Conservation (phyloP, 2,113 vertebrate species). For the Nothoprocta perdicaria region DNA sequence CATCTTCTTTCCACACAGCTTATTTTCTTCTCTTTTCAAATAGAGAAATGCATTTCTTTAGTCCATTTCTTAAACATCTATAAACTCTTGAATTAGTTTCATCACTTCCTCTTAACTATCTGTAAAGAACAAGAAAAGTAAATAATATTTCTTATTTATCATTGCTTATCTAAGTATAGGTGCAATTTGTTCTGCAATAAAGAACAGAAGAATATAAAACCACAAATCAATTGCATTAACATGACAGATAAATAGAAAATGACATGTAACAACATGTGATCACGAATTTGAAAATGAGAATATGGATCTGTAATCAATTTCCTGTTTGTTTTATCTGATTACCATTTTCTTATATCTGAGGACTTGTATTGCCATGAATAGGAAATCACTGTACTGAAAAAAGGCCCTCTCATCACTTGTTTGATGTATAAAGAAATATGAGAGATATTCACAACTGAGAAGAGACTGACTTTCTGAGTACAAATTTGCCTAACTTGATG, state of each 20-base stretch:
- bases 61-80: background rate
- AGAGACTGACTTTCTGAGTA: background rate
- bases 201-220: background rate
- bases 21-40: background rate
- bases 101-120: background rate
- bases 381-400: background rate
- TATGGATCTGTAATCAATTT: background rate
- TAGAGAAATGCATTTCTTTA: background rate
- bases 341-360: background rate
- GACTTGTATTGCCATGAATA: background rate
- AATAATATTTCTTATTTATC: background rate
- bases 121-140: background rate
- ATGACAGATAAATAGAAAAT: background rate
- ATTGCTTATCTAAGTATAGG: background rate
- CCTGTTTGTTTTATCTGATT: background rate
- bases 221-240: background rate
- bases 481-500: background rate
- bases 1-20: background rate
- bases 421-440: background rate
- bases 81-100: background rate
- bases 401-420: background rate
- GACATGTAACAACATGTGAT: background rate
- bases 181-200: background rate
- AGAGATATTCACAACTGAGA: background rate
- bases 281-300: background rate